These are phyloP conservation scores for Tapirus terrestris DNA, from an alignment of 2,113 vertebrate species.

Conservation along the genomic window DNA sequence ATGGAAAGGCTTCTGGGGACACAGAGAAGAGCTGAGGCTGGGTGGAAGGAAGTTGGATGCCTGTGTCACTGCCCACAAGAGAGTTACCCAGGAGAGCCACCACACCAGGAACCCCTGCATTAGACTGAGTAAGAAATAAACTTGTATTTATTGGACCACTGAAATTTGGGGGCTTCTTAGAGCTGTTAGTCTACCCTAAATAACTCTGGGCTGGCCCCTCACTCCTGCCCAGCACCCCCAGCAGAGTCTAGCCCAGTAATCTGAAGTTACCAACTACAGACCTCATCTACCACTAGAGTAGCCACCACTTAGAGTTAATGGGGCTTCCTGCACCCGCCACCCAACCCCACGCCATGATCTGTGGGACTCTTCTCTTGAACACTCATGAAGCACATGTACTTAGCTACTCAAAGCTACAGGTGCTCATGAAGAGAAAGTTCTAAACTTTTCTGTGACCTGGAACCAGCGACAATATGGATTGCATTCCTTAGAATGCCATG, in stretches of 20 bases:
- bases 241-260: not conserved
- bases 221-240: not conserved
- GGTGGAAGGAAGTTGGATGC: not conserved
- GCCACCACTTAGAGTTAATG: fast-evolving
- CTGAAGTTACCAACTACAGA: not conserved
- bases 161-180: not conserved
- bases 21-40: not conserved
- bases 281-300: too few species aligned
- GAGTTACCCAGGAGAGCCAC: too few species aligned
- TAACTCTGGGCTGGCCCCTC: not conserved
- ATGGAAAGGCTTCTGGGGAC: not conserved
- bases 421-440: not conserved
- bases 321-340: not conserved
- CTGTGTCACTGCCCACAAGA: not conserved
- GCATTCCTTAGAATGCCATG: not conserved
- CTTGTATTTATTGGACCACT: not conserved
- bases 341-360: too few species aligned
- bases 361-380: not conserved
- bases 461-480: not conserved
- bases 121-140: not conserved
- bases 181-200: not conserved
- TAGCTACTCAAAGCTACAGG: not conserved
- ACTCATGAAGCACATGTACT: not conserved
- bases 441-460: not conserved
- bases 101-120: not conserved